Base-by-base conservation (phyloP, 2,888 invertebrate species). In the Rhyacophila evoluta region DNA sequence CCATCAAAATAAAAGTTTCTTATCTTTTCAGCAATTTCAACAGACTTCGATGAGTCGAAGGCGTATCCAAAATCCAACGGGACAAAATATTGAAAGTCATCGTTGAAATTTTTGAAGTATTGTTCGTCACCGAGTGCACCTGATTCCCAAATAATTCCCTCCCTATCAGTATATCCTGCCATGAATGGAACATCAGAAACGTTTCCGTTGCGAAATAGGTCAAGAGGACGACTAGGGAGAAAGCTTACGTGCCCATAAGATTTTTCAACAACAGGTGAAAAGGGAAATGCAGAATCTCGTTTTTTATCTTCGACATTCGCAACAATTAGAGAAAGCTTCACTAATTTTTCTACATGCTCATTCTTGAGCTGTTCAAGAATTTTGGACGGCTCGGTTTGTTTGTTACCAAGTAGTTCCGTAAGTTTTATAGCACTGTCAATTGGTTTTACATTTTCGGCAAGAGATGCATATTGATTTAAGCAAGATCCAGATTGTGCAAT, bases 401-500 rank as follows among this genome's bases (percentile, higher is more conserved):
- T 55, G 79, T 85, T 84, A 28, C 85, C 86, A 38, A 86, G 85
- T 0, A 86, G 10, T 0, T 79, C 8, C 2, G 88, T 86, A 81
- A 91, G 86, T 75, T 84, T 85, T 33, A 82, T 80, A 1, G 87
- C 87, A 77, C 87, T 83, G 5, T 84, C 81, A 4, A 75, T 28
- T 4, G 75, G 74, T n/a, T 85, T 87, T 15, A 87, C 83, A 25
- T 86, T 84, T 2, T 74, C 73, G 4, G 80, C 74, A 6, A 82
- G 84, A 74, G 87, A 87, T 41, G 89, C 89, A 90, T 91, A 91
- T n/a, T 86, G 87, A 39, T 86, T 83, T 41, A 91, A 83, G 6
- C 89, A 86, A 0, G 89, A 88, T 0, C 90, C 91, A n/a, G 91
- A 91, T 83, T 91, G 90, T 6, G 89, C 87, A 77, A 91, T 90